phyloP scores from a whole-genome alignment of 1,140 invertebrate species.

The Araneus ventricosus region DNA sequence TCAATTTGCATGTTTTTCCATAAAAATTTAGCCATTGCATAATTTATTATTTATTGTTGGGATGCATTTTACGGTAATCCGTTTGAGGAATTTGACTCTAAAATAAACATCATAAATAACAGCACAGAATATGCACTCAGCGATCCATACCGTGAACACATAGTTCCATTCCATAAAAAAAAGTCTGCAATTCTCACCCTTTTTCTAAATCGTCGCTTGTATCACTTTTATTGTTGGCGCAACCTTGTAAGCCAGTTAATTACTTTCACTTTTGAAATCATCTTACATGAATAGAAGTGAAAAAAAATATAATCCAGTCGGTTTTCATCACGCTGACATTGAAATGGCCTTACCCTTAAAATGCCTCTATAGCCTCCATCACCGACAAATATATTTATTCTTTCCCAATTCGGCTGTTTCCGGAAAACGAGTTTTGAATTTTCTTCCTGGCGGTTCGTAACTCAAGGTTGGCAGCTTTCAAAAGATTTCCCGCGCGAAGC shows the following conservation, averaged over 20 bases:
- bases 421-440: conserved; percentile 7
- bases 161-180: neutral
- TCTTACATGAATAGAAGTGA: conserved; percentile 10
- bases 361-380: neutral
- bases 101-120: neutral
- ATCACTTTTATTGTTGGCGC: neutral
- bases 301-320: neutral
- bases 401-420: neutral
- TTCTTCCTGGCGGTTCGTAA: neutral
- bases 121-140: neutral
- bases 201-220: neutral
- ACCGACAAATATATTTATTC: neutral
- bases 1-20: too few relatives aligned
- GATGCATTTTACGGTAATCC: neutral
- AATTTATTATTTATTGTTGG: neutral
- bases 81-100: neutral
- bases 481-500: neutral
- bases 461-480: conserved; percentile 3
- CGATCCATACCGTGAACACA: neutral
- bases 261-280: conserved; percentile 35
- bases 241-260: neutral
- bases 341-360: conserved; percentile 28
- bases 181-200: neutral
- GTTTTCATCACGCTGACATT: conserved; percentile 8
- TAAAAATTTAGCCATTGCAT: neutral